Conservation (phyloP, 2,113 vertebrate genomes). For the Prunella fulvescens region DNA sequence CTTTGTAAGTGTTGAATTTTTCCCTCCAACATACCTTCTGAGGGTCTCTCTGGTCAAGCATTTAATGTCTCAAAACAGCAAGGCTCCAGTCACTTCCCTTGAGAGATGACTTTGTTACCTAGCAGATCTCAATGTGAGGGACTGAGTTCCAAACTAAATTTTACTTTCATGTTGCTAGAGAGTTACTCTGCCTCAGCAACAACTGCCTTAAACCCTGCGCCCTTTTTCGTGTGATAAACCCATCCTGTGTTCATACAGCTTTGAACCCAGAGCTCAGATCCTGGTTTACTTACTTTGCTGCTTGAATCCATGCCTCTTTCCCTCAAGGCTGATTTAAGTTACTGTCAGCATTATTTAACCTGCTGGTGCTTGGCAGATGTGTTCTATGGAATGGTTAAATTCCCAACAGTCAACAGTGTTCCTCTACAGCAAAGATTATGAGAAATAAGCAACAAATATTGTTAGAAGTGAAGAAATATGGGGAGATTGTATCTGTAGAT, state of each 20-base stretch:
- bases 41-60: neutral
- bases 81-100: neutral
- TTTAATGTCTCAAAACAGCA: neutral
- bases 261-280: neutral
- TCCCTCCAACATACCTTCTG: neutral
- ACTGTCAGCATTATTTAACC: neutral
- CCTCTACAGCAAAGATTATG: neutral
- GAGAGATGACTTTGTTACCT: neutral
- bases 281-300: neutral
- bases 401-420: neutral
- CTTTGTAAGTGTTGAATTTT: neutral
- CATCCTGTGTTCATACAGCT: neutral
- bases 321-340: neutral
- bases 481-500: neutral
- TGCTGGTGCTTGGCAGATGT: neutral
- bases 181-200: neutral
- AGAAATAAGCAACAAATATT: neutral
- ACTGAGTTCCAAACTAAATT: constrained; percentile 2
- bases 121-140: neutral
- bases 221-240: neutral
- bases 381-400: neutral
- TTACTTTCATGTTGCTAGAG: neutral
- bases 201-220: neutral
- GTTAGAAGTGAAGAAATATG: neutral
- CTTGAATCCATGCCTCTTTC: neutral